Base-by-base conservation (phyloP, 2,888 invertebrate genomes). In the Xylophagus ater region DNA sequence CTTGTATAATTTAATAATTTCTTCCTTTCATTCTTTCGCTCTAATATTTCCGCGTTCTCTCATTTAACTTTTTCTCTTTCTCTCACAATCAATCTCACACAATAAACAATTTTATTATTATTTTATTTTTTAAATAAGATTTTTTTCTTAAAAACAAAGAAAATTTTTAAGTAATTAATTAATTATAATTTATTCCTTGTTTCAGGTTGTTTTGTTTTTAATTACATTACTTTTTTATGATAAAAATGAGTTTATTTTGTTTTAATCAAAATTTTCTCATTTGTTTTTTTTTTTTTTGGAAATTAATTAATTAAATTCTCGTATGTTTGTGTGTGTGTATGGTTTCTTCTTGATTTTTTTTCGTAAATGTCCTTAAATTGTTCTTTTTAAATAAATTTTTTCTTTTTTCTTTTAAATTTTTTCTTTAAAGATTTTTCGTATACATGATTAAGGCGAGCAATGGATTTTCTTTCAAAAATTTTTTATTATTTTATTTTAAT, bases 391-490 rank as follows among this genome's bases (percentile, higher is more conserved):
- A 36, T 43, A 45, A 47, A 42, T 41, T 42, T 39, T 37, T 35
- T 42, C 9, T 12, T 32, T 33, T 15, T 19, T 20, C 26, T 14
- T 13, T 14, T 38, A 15, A 12, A 19, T 23, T 42, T 42, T 44
- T 33, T 33, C 28, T 43, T 46, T 48, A 43, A 42, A 43, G 33
- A 36, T 43, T 49, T 40, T 47, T 51, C 52, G 52, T 52, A 53
- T 51, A 51, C 52, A 51, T 52, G 49, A 49, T 50, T 53, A 53
- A 53, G 51, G 51, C 52, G 51, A 50, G 49, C 48, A 52, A 51
- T 51, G 48, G 49, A 49, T 41, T 43, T 36, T 38, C 42, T 38
- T 34, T 41, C 34, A 28, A 13, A 9, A 12, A 19, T 33, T 26
- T 26, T 6, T 30, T 34, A 15, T 12, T 21, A 7, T 42, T 34